These are phyloP conservation scores for Paratrypauchen microcephalus DNA, from an alignment of 2,797 vertebrate species.

Conservation along the genomic window DNA sequence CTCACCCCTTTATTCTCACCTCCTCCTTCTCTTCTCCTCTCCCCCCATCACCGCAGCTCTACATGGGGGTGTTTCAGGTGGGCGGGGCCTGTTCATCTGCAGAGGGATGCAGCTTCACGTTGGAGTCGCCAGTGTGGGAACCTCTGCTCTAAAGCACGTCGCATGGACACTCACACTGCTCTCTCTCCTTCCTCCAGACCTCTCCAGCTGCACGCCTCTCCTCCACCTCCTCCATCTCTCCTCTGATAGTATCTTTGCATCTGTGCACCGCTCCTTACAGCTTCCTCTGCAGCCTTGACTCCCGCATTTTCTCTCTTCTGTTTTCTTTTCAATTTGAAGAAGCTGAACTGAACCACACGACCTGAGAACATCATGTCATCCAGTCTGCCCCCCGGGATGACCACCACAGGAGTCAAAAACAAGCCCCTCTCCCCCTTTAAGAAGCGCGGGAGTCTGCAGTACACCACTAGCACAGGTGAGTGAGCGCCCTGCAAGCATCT, in stretches of 20 bases:
- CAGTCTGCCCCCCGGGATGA: slow-evolving; percentile 62
- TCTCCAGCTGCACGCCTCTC: slow-evolving; percentile 43
- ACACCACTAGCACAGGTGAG: slow-evolving; percentile 86
- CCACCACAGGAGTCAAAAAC: slow-evolving; percentile 46
- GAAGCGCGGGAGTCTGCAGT: slow-evolving; percentile 89
- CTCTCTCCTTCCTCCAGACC: slow-evolving; percentile 44
- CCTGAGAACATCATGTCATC: slow-evolving; percentile 78
- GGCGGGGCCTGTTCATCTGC: slow-evolving; percentile 73
- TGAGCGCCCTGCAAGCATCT: slow-evolving; percentile 19
- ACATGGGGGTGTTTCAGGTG: slow-evolving; percentile 38
- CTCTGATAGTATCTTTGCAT: slow-evolving; percentile 10
- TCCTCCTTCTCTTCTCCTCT: slow-evolving; percentile 23
- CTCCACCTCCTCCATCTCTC: slow-evolving; percentile 11
- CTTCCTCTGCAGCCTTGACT: slow-evolving; percentile 57
- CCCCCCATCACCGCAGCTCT: slow-evolving; percentile 44
- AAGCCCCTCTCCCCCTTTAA: slow-evolving; percentile 83
- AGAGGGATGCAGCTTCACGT: slow-evolving; percentile 65
- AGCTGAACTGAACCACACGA: slow-evolving; percentile 33
- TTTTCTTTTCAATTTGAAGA: slow-evolving; percentile 11
- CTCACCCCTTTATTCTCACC: slow-evolving; percentile 30
- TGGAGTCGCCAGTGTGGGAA: slow-evolving; percentile 59
- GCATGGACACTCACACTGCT: slow-evolving; percentile 42
- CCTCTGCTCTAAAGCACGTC: slow-evolving; percentile 50
- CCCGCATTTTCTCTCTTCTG: slow-evolving; percentile 31
- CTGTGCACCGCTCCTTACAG: slow-evolving; percentile 27